These are phyloP conservation scores for Steinernema khuongi DNA, from an alignment of 1,140 invertebrate genomes.

Conservation along the genomic window DNA sequence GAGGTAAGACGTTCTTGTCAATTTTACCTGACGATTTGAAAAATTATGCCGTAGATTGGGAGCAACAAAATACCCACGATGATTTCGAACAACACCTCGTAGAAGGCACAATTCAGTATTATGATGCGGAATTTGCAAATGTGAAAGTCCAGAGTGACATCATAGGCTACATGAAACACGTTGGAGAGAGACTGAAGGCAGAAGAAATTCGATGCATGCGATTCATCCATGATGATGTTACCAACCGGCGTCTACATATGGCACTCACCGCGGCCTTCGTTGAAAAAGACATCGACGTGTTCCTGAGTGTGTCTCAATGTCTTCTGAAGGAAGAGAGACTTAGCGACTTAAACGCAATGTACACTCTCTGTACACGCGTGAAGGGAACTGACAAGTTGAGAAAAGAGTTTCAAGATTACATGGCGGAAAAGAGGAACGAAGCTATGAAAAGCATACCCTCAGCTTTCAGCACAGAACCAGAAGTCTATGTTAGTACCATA, in stretches of 20 bases:
- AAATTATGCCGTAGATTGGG: neutral
- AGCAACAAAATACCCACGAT: slow-evolving; percentile 24
- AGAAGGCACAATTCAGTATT: slow-evolving; percentile 89
- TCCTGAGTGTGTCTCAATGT: slow-evolving; percentile 91
- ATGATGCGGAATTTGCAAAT: slow-evolving; percentile 83
- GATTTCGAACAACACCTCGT: slow-evolving; percentile 86
- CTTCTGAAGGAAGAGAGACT: slow-evolving; percentile 83
- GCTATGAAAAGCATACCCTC: slow-evolving; percentile 87
- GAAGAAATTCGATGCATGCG: neutral
- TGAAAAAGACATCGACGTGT: slow-evolving; percentile 89
- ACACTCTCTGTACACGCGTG: slow-evolving; percentile 80
- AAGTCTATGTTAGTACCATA: slow-evolving; percentile 92
- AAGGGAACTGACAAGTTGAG: slow-evolving; percentile 81
- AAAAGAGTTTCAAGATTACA: slow-evolving; percentile 82
- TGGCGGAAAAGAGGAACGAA: slow-evolving; percentile 80
- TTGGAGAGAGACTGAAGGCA: slow-evolving; percentile 57
- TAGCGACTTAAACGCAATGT: neutral
- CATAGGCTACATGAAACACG: slow-evolving; percentile 97
- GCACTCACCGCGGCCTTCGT: slow-evolving; percentile 64
- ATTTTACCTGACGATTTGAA: slow-evolving; percentile 57
- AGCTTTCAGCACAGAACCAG: slow-evolving; percentile 75
- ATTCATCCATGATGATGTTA: neutral
- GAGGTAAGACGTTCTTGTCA: neutral
- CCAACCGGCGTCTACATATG: neutral
- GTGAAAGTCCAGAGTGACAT: slow-evolving; percentile 91